Conservation (phyloP, 2,797 vertebrate species). For the Petrocephalus sullivani region DNA sequence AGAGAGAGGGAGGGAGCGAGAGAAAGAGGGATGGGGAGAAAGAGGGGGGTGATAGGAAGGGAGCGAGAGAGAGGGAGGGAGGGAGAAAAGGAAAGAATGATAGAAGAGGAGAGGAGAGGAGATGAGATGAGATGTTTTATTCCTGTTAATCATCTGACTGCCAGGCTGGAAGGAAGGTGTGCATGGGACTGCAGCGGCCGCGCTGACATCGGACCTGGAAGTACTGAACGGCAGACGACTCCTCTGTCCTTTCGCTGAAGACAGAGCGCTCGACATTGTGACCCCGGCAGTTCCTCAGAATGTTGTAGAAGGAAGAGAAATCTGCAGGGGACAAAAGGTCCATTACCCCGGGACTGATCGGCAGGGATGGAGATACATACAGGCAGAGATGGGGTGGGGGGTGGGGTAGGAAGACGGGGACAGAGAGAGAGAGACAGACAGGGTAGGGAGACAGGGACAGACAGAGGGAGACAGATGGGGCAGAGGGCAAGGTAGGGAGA, state of each 20-base stretch:
- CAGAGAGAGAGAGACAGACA: not conserved
- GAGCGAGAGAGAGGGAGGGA: not conserved
- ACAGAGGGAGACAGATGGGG: not conserved
- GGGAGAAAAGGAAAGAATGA: not conserved
- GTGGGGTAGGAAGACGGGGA: not conserved
- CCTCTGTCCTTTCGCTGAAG: slow-evolving; percentile 91
- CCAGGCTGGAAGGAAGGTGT: not conserved
- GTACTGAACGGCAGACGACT: slow-evolving; percentile 94
- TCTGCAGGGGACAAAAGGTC: slow-evolving; percentile 55
- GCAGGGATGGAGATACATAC: not conserved
- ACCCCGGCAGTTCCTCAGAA: slow-evolving; percentile 83
- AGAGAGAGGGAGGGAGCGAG: not conserved
- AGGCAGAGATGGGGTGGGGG: not conserved
- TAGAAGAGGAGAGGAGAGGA: too few relatives aligned
- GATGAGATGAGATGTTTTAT: not conserved
- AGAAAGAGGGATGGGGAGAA: not conserved
- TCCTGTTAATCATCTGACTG: not conserved
- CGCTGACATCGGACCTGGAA: slow-evolving; percentile 76
- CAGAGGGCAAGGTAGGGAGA: not conserved
- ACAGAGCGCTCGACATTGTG: slow-evolving; percentile 75
- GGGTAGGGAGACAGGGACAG: not conserved
- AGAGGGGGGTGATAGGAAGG: too few relatives aligned
- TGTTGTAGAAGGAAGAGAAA: slow-evolving; percentile 92
- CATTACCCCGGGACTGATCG: not conserved
- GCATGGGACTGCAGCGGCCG: not conserved